These are phyloP conservation scores for Brachynemurus nebulosus DNA, from an alignment of 2,888 invertebrate genomes.

Conservation along the genomic window DNA sequence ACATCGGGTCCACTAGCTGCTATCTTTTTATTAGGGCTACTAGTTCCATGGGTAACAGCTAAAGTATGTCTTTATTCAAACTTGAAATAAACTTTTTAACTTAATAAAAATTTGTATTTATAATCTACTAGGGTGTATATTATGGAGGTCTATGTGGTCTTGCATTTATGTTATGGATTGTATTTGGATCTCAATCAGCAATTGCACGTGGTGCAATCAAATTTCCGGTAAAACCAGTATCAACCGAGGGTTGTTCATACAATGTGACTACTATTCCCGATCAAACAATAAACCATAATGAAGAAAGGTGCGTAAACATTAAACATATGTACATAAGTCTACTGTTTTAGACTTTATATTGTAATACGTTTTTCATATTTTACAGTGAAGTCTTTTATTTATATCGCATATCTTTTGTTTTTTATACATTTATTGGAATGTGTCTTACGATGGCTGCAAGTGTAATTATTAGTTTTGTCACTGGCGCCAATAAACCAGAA, in stretches of 20 bases:
- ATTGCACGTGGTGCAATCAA: not conserved
- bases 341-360: not conserved
- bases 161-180: not conserved
- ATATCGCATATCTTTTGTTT: slow-evolving; percentile 48
- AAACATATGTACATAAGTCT: too few species aligned
- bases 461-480: slow-evolving; percentile 38
- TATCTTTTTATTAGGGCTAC: not conserved
- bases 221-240: not conserved
- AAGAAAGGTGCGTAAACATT: too few species aligned
- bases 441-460: slow-evolving; percentile 33
- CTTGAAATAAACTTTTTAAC: not conserved
- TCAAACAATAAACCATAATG: too few species aligned
- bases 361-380: not conserved
- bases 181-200: not conserved
- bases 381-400: slow-evolving; percentile 36
- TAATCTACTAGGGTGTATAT: not conserved
- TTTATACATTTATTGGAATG: slow-evolving; percentile 43
- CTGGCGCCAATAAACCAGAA: slow-evolving; percentile 30
- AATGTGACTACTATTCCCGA: not conserved
- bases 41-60: not conserved
- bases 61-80: not conserved
- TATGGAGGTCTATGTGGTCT: not conserved
- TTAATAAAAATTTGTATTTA: not conserved
- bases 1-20: not conserved
- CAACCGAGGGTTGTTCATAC: not conserved